Conservation (phyloP, 2,888 invertebrate species). For the Lepeophtheirus nordmannii region DNA sequence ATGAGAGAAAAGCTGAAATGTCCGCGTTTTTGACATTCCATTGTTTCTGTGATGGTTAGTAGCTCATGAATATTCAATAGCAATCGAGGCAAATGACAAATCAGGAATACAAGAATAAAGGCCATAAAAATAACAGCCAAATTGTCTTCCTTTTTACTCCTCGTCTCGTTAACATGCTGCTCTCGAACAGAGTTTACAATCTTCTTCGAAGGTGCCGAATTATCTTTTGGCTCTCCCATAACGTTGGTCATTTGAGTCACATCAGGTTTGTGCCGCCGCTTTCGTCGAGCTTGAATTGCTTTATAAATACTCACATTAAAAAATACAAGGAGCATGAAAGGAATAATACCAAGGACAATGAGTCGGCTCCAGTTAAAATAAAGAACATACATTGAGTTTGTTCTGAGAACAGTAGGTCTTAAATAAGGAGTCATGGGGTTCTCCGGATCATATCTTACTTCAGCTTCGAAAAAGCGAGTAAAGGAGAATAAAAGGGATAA, state of each 20-base stretch:
- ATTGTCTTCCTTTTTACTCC: constrained; percentile 21
- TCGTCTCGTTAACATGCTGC: neutral
- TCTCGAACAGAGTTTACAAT: neutral
- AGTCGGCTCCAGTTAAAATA: constrained; percentile 23
- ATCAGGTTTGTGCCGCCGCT: constrained; percentile 7
- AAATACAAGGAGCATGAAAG: constrained; percentile 15
- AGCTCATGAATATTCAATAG: constrained; percentile 22
- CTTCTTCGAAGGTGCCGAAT: neutral
- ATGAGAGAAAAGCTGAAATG: neutral
- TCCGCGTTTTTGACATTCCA: constrained; percentile 6
- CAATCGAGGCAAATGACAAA: constrained; percentile 19
- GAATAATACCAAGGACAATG: constrained; percentile 22
- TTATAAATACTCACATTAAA: constrained; percentile 16
- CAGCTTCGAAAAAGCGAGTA: constrained; percentile 20
- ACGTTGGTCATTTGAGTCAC: neutral
- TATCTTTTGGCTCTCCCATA: neutral
- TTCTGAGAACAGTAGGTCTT: constrained; percentile 8
- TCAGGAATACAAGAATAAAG: constrained; percentile 20
- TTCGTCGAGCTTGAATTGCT: constrained; percentile 9
- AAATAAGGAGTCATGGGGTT: neutral
- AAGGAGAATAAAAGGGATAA: constrained; percentile 16
- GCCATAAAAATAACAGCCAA: constrained; percentile 22
- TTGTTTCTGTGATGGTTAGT: constrained; percentile 10
- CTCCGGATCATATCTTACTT: neutral
- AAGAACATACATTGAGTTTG: constrained; percentile 1